A percentile compares a stretch with the other conserved stretches of the same genome.
Conservation (phyloP, 2,797 vertebrate species). For the Cichlasoma orientale region DNA sequence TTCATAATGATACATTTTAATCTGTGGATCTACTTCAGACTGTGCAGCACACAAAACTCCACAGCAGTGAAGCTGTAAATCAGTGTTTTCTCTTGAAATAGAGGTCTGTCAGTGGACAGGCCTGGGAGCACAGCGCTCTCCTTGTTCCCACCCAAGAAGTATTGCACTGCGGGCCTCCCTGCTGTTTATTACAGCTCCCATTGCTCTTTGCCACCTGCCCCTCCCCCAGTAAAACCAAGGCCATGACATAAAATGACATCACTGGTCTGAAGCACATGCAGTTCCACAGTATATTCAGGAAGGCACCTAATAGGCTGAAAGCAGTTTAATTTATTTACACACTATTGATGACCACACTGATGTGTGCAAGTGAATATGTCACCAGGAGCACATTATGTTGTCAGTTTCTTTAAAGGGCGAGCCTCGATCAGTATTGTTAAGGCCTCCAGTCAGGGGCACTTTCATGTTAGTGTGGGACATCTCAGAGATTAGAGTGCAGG, state of each 20-base stretch:
- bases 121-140: conserved; percentile 17
- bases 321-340: conserved; percentile 23
- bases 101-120: conserved; percentile 27
- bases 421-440: conserved; percentile 15
- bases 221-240: conserved; percentile 46
- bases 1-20: not conserved
- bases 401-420: conserved; percentile 12
- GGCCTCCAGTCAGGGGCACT: conserved; percentile 45
- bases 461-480: conserved; percentile 63
- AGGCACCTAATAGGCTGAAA: not conserved
- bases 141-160: conserved; percentile 52
- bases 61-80: conserved; percentile 27
- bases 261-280: conserved; percentile 30
- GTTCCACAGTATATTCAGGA: conserved; percentile 2
- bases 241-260: conserved; percentile 41
- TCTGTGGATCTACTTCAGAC: not conserved
- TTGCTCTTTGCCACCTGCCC: conserved; percentile 27
- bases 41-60: not conserved
- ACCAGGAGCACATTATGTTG: not conserved
- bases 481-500: conserved; percentile 68
- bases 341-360: not conserved
- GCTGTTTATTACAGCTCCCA: conserved; percentile 43
- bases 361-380: conserved; percentile 18
- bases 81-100: conserved; percentile 13
- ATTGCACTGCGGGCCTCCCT: conserved; percentile 47